Evolutionary conservation across 2,888 invertebrate species (phyloP).

Genomic region (Drosophila multiciliata): DNA sequence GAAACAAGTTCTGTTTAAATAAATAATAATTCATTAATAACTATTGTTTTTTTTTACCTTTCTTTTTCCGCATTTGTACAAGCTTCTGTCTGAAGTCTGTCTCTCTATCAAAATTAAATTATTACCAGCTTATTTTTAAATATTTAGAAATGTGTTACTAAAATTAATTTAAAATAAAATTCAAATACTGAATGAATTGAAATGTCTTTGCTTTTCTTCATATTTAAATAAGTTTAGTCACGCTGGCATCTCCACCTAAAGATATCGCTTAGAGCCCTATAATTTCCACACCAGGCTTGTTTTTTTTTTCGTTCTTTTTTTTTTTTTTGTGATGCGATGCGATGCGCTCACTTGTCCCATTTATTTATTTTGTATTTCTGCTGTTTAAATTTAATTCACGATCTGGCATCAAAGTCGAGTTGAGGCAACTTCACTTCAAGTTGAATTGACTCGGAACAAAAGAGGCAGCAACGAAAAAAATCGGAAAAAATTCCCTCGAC

Average conservation of each 20-base stretch:
- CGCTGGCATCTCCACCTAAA: slow-evolving; percentile 26
- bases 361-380: slow-evolving; percentile 79
- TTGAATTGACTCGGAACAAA: slow-evolving; percentile 35
- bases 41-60: no score
- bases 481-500: slow-evolving; percentile 62
- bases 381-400: slow-evolving; percentile 80
- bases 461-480: slow-evolving; percentile 17
- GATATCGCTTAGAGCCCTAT: slow-evolving; percentile 48
- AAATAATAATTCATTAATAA: neutral
- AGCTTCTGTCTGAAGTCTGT: neutral
- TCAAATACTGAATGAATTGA: neutral
- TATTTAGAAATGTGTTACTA: neutral
- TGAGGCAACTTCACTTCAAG: slow-evolving; percentile 11
- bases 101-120: slow-evolving; percentile 2
- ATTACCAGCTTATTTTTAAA: neutral
- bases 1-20: neutral
- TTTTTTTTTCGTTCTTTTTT: neutral
- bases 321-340: slow-evolving; percentile 21
- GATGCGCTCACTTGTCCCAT: slow-evolving; percentile 77
- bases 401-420: slow-evolving; percentile 58
- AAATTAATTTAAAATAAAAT: neutral
- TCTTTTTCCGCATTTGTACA: neutral
- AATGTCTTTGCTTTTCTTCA: neutral
- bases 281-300: slow-evolving; percentile 53
- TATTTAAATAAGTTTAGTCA: slow-evolving; percentile 5